These are phyloP conservation scores for Temnothorax curvispinosus DNA, from an alignment of 1,140 invertebrate species.

Conservation along the genomic window DNA sequence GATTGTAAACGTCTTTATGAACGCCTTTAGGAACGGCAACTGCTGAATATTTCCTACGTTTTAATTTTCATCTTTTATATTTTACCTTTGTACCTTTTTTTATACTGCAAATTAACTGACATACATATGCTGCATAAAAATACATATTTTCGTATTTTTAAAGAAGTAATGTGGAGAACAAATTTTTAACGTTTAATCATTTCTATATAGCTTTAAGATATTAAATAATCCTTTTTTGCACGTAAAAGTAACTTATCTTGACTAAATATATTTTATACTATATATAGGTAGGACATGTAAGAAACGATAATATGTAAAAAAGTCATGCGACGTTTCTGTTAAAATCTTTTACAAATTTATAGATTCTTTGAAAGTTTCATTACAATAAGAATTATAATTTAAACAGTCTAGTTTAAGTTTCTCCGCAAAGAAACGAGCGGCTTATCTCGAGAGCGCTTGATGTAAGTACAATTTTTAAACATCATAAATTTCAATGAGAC, in stretches of 20 bases:
- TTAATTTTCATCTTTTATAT: not conserved
- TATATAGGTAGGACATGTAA: not conserved
- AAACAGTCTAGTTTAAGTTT: not conserved
- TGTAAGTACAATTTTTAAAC: not conserved
- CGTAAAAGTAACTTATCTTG: not conserved
- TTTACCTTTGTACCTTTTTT: not conserved
- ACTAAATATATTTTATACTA: not conserved
- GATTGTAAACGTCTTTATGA: constrained; percentile 3
- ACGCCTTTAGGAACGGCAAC: not conserved
- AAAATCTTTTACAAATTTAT: not conserved
- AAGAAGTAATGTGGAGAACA: not conserved
- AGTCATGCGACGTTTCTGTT: not conserved
- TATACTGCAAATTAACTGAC: not conserved
- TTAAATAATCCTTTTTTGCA: not conserved
- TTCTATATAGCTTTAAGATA: not conserved
- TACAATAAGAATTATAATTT: not conserved
- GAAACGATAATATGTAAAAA: not conserved
- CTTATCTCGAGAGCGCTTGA: not conserved
- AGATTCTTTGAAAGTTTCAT: not conserved
- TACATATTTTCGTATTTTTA: not conserved
- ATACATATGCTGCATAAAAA: not conserved
- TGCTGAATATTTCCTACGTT: not conserved
- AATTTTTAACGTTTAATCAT: not conserved
- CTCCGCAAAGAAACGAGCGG: not conserved
- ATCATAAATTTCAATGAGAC: constrained; percentile 26